These are phyloP conservation scores for Cydia amplana DNA, from an alignment of 1,140 invertebrate genomes.

Conservation along the genomic window DNA sequence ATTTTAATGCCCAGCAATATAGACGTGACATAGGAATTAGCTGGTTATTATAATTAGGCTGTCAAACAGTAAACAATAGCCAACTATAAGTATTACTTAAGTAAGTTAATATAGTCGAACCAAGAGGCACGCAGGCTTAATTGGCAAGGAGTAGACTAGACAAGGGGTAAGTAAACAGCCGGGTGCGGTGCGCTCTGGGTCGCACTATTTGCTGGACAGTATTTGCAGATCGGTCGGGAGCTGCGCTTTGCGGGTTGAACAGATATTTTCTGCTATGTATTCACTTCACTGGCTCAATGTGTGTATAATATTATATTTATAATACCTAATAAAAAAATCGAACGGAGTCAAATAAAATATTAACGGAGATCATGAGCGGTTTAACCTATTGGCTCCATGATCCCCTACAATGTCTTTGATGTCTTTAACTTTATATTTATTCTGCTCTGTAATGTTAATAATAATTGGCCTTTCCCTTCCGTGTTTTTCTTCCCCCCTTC, in stretches of 20 bases:
- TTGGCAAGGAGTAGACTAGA: constrained; percentile 11
- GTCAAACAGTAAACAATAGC: too few relatives aligned
- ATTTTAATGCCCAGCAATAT: too few relatives aligned
- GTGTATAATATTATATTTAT: background rate
- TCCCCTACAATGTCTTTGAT: background rate
- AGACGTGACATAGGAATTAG: too few relatives aligned
- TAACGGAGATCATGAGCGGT: too few relatives aligned
- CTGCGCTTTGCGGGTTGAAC: background rate
- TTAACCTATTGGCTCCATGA: background rate
- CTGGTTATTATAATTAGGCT: too few relatives aligned
- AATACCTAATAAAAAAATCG: too few relatives aligned
- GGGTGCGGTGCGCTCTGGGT: constrained; percentile 10
- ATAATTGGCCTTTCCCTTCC: background rate
- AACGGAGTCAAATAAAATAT: too few relatives aligned
- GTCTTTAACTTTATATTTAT: background rate
- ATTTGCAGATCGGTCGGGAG: constrained; percentile 34
- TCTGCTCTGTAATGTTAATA: background rate
- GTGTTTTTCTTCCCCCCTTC: background rate
- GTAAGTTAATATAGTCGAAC: background rate
- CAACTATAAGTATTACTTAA: too few relatives aligned
- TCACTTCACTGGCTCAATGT: background rate
- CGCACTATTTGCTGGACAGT: constrained; percentile 36
- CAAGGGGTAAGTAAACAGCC: constrained; percentile 34
- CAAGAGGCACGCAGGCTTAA: background rate
- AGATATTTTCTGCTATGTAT: background rate